Evolutionary conservation across 2,888 invertebrate species (phyloP), one percentile per base, ranked within the genome.

Genomic region (Nomada hirtipes): DNA sequence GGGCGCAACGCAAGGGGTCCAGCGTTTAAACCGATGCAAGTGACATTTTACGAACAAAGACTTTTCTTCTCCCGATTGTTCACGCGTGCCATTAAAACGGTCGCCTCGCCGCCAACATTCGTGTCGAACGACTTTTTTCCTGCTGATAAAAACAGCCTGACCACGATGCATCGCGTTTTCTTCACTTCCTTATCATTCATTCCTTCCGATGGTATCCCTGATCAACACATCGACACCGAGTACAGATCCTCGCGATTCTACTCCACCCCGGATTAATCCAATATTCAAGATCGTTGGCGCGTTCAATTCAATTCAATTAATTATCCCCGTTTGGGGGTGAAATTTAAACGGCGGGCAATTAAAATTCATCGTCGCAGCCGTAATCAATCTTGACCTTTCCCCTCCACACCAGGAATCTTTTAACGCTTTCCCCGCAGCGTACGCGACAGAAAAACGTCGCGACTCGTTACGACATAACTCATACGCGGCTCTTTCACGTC

Each of bases 401-500:
- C 59, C 36, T 7, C 36, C 7, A 7, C 7, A 4, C 53, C 7
- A 26, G 44, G 68, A 53, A 60, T 76, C 65, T 67, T 67, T 70
- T 61, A 61, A 47, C 26, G 69, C 42, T 13, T 0, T 10, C 11
- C 20, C 29, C 13, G 20, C 23, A 7, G 47, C 23, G 13, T 20
- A 13, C 20, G 23, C 36, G 44, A 50, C n/a, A 44, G 65, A 65
- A 67, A 67, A 78, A 75, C 50, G 36, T 13, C 42, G 60, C 29
- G 72, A 50, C 74, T 68, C 68, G 59, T 73, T 69, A 65, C 79
- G 75, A 55, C 69, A 72, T 82, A 83, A 83, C 72, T 83, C 83
- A 83, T 71, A 69, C 65, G 73, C 71, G 57, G 55, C 72, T 64
- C 83, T 83, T 83, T 83, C 73, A 70, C 73, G 83, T 82, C 63